Evolutionary conservation across 2,113 vertebrate genomes (phyloP), one percentile per base, ranked within the genome.

Genomic region (Anhinga rufa): DNA sequence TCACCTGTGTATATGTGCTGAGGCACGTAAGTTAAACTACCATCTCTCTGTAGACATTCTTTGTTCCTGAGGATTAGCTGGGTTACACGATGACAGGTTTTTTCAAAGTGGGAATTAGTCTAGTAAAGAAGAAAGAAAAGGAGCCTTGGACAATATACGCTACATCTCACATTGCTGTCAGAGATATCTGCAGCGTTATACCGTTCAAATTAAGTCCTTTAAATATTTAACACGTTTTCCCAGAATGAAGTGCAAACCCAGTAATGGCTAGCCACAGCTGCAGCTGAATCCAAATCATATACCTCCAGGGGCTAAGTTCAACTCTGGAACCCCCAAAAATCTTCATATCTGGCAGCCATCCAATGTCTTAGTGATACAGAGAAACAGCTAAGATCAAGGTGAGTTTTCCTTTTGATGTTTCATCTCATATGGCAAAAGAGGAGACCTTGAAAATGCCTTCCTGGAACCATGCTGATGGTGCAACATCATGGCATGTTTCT

Each of bases 231-330:
- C 55, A 72, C 4, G 9, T 81, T 85, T 93, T 90, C 65, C 65
- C 66, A 82, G 93, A 87, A 85, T 70, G 62, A 88, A 94, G 83
- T 21, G 60, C 66, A 96, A 96, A 62, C 42, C 93, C 81, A 64
- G n/a, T 86, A 49, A 92, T 55, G 86, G 94, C 80, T 88, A 82
- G 60, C 88, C 96, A 97, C 98, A 98, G 98, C 98, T 98, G 98
- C 95, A 94, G 93, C 91, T 90, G 92, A 88, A 98, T 94, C 96
- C 72, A 81, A 91, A 97, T 92, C 97, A 88, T 65, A 96, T 96
- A 95, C 92, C 96, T 97, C 71, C 20, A 82, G 55, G 42, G 17
- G 46, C n/a, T 84, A 82, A 88, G 90, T 76, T 64, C 83, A 82
- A 21, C 62, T 58, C 26, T 36, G 49, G 77, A 94, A 34, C 42